phyloP scores from a whole-genome alignment of 2,888 invertebrate genomes.

The Stramonita haemastoma region DNA sequence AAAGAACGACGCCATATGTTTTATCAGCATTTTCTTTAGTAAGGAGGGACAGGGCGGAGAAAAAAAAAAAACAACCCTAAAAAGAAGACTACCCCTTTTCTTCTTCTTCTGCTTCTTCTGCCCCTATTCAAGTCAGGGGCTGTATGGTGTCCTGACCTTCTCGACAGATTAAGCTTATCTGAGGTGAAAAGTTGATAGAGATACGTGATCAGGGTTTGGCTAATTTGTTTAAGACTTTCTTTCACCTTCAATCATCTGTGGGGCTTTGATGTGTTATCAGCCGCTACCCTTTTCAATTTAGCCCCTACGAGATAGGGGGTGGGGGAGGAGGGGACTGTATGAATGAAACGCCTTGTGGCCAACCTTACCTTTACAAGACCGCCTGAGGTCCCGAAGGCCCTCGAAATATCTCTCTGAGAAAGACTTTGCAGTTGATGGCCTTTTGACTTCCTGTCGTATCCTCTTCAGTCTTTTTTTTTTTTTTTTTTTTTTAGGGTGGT shows the following conservation, averaged over 20 bases:
- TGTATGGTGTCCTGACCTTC: background rate
- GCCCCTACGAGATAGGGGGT: background rate
- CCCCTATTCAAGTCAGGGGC: no score
- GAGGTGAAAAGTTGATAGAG: conserved; percentile 33
- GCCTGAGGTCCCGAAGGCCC: conserved; percentile 1
- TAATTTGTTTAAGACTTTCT: conserved; percentile 35
- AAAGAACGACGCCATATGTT: no score
- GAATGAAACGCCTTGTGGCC: background rate
- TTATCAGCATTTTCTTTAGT: no score
- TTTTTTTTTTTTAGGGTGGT: background rate
- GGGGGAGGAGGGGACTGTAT: no score
- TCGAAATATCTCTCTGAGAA: background rate
- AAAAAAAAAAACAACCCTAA: no score
- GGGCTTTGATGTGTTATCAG: conserved; percentile 21
- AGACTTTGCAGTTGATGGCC: background rate
- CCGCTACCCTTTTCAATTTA: conserved; percentile 17
- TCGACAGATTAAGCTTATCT: conserved; percentile 8
- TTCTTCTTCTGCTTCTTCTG: background rate
- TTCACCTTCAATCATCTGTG: conserved; percentile 27
- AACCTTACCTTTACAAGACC: background rate
- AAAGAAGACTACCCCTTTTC: background rate
- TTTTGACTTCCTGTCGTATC: conserved; percentile 23
- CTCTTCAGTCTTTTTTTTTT: no score
- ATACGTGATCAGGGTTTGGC: conserved; percentile 13
- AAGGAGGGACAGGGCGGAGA: no score